These are phyloP conservation scores for Lepidurus apus DNA, from an alignment of 1,140 invertebrate genomes.

Conservation along the genomic window DNA sequence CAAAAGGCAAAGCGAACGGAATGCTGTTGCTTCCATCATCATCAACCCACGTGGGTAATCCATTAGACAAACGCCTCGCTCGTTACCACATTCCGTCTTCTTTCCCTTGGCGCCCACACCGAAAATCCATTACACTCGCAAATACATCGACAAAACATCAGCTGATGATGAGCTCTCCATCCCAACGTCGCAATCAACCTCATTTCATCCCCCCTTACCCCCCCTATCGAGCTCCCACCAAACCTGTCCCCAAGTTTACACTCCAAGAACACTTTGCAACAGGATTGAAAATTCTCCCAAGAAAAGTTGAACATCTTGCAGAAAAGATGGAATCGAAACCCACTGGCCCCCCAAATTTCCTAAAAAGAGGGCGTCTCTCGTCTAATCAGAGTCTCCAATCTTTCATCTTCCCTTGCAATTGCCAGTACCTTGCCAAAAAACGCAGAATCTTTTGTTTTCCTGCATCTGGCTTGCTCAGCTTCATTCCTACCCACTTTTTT, in stretches of 20 bases:
- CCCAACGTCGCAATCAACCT: background rate
- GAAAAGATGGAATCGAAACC: too few species aligned
- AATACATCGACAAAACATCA: constrained; percentile 16
- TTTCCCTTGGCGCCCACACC: constrained; percentile 20
- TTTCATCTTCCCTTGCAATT: background rate
- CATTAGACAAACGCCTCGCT: constrained; percentile 18
- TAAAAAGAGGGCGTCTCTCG: too few species aligned
- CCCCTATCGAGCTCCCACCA: background rate
- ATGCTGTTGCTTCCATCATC: constrained; percentile 21
- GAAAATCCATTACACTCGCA: constrained; percentile 19
- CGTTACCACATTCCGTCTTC: constrained; percentile 21
- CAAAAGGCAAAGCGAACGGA: background rate
- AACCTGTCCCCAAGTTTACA: too few species aligned
- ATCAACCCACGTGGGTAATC: constrained; percentile 21
- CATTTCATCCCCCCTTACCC: background rate
- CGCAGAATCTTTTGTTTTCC: background rate
- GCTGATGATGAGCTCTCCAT: constrained; percentile 14
- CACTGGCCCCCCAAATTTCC: too few species aligned
- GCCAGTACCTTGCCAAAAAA: background rate
- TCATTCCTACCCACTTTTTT: background rate
- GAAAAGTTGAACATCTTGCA: too few species aligned
- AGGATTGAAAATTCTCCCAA: too few species aligned
- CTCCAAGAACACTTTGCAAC: too few species aligned
- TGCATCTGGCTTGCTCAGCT: background rate
- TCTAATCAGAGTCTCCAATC: background rate